These are phyloP conservation scores for Elachura formosa DNA, from an alignment of 2,113 vertebrate species.

Conservation along the genomic window DNA sequence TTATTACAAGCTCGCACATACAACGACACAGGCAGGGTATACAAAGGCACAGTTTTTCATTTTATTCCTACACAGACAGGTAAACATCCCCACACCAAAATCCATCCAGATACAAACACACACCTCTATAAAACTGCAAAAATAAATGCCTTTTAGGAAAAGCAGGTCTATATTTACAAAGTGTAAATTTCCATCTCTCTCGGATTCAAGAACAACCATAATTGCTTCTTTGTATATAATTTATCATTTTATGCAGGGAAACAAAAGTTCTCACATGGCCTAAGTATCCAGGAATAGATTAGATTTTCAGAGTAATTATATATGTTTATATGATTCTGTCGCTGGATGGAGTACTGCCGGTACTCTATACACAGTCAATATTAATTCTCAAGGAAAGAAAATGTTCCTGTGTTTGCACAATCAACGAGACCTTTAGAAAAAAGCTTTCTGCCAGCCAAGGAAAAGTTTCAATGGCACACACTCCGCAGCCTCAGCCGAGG, in stretches of 20 bases:
- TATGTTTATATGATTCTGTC: constrained; percentile 58
- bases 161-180: neutral
- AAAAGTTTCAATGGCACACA: constrained; percentile 44
- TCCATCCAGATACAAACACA: neutral
- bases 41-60: constrained; percentile 45
- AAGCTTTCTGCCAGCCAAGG: constrained; percentile 31
- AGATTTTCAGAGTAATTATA: constrained; percentile 61
- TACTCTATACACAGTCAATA: constrained; percentile 49
- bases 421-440: constrained; percentile 67
- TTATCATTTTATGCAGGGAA: constrained; percentile 60
- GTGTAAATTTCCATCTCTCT: neutral
- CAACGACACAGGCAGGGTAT: constrained; percentile 8
- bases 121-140: neutral
- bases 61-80: constrained; percentile 17
- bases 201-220: constrained; percentile 48
- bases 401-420: constrained; percentile 59
- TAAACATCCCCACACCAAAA: neutral
- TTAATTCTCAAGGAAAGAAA: constrained; percentile 64
- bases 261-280: constrained; percentile 58
- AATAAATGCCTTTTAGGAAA: constrained; percentile 36
- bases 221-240: constrained; percentile 58
- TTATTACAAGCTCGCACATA: constrained; percentile 49
- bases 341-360: constrained; percentile 12
- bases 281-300: constrained; percentile 59
- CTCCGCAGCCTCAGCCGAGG: neutral